Percentiles rank a stretch among this genome's conserved stretches.
Evolutionary conservation across 2,888 invertebrate genomes (phyloP).

Genomic region (Eupeodes latifasciatus): DNA sequence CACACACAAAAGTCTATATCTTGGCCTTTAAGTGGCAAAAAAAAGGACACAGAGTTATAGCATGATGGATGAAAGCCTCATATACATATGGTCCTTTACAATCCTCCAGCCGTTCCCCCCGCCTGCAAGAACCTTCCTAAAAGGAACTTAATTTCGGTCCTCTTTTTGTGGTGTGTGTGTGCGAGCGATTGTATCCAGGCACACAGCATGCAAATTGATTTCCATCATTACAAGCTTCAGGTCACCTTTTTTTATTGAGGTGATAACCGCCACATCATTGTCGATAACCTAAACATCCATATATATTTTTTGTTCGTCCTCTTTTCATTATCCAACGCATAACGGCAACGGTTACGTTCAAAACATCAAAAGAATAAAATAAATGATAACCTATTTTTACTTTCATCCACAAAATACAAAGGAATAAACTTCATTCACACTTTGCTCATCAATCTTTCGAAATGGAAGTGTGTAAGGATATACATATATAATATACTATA

Average conservation of each 20-base stretch:
- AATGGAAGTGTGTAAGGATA: conserved; percentile 11
- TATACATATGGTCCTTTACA: not conserved
- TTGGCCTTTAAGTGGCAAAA: conserved; percentile 1
- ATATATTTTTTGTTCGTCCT: not conserved
- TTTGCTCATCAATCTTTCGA: conserved; percentile 57
- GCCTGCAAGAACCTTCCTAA: not conserved
- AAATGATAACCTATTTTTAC: conserved; percentile 71
- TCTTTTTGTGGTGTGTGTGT: conserved; percentile 1
- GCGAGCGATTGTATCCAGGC: not conserved
- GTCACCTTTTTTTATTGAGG: conserved; percentile 51
- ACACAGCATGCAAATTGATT: conserved; percentile 65
- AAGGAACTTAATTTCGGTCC: conserved; percentile 34
- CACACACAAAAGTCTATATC: not conserved
- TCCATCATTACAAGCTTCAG: conserved; percentile 68
- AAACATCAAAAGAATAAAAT: conserved; percentile 57
- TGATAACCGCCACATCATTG: conserved; percentile 44
- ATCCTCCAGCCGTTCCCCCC: not conserved
- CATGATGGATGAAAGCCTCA: conserved; percentile 14
- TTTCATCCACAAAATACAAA: conserved; percentile 63
- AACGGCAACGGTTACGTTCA: not conserved
- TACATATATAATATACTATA: too few species aligned
- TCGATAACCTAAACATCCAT: conserved; percentile 22
- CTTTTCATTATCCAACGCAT: too few species aligned
- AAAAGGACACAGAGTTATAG: conserved; percentile 20
- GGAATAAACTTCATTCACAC: conserved; percentile 47